Conservation (phyloP, 2,113 vertebrate species). For the Hepsetus odoe region DNA sequence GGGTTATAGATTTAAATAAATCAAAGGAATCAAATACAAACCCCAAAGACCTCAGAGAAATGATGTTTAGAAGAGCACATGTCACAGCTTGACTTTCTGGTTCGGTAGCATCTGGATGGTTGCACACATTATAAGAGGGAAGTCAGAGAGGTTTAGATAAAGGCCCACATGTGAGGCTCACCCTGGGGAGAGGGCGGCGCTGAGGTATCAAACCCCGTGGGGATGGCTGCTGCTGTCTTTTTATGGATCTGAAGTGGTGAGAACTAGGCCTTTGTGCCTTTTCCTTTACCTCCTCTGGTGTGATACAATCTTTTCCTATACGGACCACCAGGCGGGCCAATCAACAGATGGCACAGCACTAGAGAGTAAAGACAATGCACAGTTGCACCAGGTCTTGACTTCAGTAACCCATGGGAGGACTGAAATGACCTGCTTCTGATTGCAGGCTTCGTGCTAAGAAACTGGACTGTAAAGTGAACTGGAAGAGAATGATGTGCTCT, state of each 20-base stretch:
- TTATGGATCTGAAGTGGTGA: slow-evolving; percentile 44
- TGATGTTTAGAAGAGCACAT: slow-evolving; percentile 1
- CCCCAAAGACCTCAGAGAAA: slow-evolving; percentile 5
- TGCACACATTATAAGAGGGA: slow-evolving; percentile 42
- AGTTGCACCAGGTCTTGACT: slow-evolving; percentile 39
- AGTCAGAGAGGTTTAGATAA: slow-evolving; percentile 41
- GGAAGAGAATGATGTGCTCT: not conserved
- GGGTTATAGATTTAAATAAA: not conserved
- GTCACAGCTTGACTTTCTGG: slow-evolving; percentile 21
- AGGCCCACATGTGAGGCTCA: slow-evolving; percentile 31
- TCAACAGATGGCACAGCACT: slow-evolving; percentile 54
- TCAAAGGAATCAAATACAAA: not conserved
- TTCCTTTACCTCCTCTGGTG: slow-evolving; percentile 52
- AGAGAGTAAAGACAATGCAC: slow-evolving; percentile 43
- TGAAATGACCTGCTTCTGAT: slow-evolving; percentile 8
- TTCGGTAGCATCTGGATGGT: slow-evolving; percentile 41
- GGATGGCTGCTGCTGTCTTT: slow-evolving; percentile 46
- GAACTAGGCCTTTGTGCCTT: slow-evolving; percentile 51
- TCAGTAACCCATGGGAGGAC: slow-evolving; percentile 26
- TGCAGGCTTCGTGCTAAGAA: not conserved
- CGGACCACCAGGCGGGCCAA: slow-evolving; percentile 48
- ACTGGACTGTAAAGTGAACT: slow-evolving; percentile 11
- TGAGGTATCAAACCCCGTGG: slow-evolving; percentile 45
- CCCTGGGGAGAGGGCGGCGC: slow-evolving; percentile 49
- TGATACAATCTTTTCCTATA: slow-evolving; percentile 47